phyloP scores from a whole-genome alignment of 2,113 vertebrate species.

The Dendrocopos noguchii region DNA sequence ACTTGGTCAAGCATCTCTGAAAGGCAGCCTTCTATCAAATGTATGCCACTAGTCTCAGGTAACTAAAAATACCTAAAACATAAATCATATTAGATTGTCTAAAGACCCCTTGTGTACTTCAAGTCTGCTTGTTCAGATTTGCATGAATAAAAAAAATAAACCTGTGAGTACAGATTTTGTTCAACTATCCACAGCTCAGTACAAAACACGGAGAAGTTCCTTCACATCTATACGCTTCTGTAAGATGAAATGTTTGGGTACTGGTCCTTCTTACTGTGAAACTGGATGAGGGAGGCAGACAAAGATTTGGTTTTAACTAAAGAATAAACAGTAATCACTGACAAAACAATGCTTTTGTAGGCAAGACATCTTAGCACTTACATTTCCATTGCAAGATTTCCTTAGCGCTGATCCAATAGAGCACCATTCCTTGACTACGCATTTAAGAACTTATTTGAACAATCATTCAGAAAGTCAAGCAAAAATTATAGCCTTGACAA shows the following conservation, averaged over 20 bases:
- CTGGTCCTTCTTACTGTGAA: neutral
- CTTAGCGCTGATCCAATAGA: neutral
- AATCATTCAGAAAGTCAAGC: neutral
- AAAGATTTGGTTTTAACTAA: neutral
- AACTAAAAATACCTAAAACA: neutral
- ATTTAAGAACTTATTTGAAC: neutral
- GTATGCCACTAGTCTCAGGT: neutral
- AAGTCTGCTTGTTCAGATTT: neutral
- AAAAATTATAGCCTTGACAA: neutral
- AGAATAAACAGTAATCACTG: neutral
- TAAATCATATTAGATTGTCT: neutral
- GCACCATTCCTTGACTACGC: neutral
- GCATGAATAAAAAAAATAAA: neutral
- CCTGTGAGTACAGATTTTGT: neutral
- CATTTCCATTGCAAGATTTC: neutral
- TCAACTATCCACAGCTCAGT: neutral
- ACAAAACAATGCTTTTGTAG: neutral
- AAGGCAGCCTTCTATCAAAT: neutral
- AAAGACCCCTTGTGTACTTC: neutral
- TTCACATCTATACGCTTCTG: neutral
- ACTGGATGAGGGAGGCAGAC: neutral
- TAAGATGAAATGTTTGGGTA: neutral
- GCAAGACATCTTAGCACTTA: neutral
- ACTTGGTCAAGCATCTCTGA: neutral
- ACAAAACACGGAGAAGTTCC: neutral